A percentile compares a stretch with the other conserved stretches of the same genome.
Conservation (phyloP, 1,140 invertebrate species). For the Macrobrachium nipponense region DNA sequence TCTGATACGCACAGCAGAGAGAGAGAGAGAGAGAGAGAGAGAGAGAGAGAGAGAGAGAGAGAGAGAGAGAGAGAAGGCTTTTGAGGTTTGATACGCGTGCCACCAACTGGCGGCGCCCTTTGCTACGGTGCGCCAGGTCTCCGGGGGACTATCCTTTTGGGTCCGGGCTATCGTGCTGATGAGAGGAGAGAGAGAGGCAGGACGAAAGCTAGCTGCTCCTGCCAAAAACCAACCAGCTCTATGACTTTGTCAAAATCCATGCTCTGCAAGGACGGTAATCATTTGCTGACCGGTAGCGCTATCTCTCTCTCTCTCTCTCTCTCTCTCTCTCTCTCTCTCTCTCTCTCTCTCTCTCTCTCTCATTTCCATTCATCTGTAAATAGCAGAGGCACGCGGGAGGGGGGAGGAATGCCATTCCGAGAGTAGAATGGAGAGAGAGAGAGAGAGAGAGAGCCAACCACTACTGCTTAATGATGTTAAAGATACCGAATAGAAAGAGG, state of each 20-base stretch:
- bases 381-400: background rate
- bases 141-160: too few relatives aligned
- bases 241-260: too few relatives aligned
- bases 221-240: too few relatives aligned
- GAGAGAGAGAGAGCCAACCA: conserved; percentile 2
- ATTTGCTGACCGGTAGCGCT: background rate
- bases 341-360: background rate
- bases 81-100: too few relatives aligned
- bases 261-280: too few relatives aligned
- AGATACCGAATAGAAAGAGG: background rate
- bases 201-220: background rate
- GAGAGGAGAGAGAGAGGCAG: background rate
- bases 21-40: too few relatives aligned
- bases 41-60: too few relatives aligned
- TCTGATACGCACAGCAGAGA: too few relatives aligned
- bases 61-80: too few relatives aligned
- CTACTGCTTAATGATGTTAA: background rate
- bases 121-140: too few relatives aligned
- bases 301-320: background rate
- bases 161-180: background rate
- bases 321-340: background rate
- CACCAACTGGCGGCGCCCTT: too few relatives aligned
- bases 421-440: conserved; percentile 2
- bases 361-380: too few relatives aligned
- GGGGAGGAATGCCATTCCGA: background rate